Conservation (phyloP, 2,797 vertebrate genomes). For the Brachyrhaphis roseni region DNA sequence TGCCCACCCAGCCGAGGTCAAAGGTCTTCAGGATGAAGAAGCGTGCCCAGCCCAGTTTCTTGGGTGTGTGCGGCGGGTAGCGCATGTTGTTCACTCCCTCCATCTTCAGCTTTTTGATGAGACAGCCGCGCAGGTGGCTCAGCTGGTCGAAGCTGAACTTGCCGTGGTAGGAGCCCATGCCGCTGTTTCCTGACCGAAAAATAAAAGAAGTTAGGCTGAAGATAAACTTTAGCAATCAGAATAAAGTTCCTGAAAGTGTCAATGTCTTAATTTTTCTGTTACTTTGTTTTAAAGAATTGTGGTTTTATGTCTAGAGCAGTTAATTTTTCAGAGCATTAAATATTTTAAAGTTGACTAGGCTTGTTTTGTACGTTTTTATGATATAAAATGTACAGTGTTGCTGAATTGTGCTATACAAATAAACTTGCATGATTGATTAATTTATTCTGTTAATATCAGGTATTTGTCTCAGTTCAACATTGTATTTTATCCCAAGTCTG, state of each 20-base stretch:
- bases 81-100: conserved; percentile 82
- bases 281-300: not conserved
- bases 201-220: not conserved
- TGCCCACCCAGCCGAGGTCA: conserved; percentile 68
- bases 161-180: conserved; percentile 91
- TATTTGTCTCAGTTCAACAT: not conserved
- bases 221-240: not conserved
- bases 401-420: too few species aligned
- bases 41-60: conserved; percentile 79
- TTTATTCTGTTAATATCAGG: not conserved
- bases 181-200: conserved; percentile 85
- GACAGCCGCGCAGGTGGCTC: conserved; percentile 87
- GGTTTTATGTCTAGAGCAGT: not conserved
- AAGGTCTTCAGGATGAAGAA: conserved; percentile 79
- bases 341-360: not conserved
- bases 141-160: conserved; percentile 88
- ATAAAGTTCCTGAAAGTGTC: conserved; percentile 1
- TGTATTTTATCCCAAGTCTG: not conserved
- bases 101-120: conserved; percentile 87
- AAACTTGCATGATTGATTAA: not conserved
- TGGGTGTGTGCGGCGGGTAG: conserved; percentile 85
- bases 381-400: too few species aligned
- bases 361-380: too few species aligned
- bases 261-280: not conserved
- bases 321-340: not conserved